A percentile compares a stretch with the other conserved stretches of the same genome.
Evolutionary conservation across 2,888 invertebrate genomes (phyloP).

Genomic region (Coronaproctus castanopsis): DNA sequence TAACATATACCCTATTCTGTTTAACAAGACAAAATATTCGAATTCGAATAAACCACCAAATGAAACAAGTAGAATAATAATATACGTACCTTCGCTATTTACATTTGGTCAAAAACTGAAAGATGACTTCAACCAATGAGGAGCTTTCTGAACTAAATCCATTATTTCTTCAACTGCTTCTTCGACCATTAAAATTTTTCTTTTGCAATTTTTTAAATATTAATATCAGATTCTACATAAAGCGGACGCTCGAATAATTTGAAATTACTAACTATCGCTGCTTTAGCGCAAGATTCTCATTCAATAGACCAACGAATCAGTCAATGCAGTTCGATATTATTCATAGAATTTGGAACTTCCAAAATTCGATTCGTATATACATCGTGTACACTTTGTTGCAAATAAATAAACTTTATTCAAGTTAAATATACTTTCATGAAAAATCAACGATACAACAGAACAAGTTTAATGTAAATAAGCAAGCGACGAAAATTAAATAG

Average conservation of each 20-base stretch:
- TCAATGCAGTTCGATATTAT: conserved; percentile 56
- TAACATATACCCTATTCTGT: too few relatives aligned
- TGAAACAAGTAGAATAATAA: too few relatives aligned
- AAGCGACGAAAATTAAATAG: too few relatives aligned
- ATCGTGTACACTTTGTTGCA: conserved; percentile 65
- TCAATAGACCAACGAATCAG: conserved; percentile 73
- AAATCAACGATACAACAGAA: too few relatives aligned
- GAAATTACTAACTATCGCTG: conserved; percentile 26
- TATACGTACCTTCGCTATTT: not conserved
- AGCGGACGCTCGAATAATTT: not conserved
- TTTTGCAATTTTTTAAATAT: conserved; percentile 53
- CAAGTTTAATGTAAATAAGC: too few relatives aligned
- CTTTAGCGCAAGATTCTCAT: conserved; percentile 49
- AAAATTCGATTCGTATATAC: conserved; percentile 78
- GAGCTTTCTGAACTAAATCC: conserved; percentile 42
- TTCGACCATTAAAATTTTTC: conserved; percentile 74
- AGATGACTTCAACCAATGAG: not conserved
- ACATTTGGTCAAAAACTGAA: not conserved
- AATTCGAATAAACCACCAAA: too few relatives aligned
- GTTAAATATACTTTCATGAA: too few relatives aligned
- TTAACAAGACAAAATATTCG: too few relatives aligned
- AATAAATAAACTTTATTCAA: too few relatives aligned
- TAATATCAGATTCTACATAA: not conserved
- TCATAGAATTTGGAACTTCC: conserved; percentile 70
- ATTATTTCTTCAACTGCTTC: conserved; percentile 75